These are phyloP conservation scores for Manis crassicaudata DNA, from an alignment of 2,797 vertebrate species.

Conservation along the genomic window DNA sequence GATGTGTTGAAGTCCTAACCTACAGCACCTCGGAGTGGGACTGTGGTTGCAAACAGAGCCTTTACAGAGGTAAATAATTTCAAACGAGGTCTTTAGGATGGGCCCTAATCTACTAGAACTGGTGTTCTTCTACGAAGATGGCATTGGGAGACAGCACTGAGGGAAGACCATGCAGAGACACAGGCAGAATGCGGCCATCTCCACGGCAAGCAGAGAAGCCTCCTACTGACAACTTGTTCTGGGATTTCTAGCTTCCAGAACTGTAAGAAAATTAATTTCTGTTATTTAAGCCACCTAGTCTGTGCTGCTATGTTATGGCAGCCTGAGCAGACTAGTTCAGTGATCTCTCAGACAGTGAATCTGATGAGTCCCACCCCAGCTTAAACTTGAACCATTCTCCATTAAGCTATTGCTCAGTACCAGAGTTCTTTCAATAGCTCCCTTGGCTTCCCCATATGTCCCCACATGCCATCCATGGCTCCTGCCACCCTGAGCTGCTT, in stretches of 20 bases:
- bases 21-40: neutral
- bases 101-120: neutral
- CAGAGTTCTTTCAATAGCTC: neutral
- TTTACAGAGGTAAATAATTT: neutral
- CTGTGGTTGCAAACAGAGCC: neutral
- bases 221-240: neutral
- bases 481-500: neutral
- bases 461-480: neutral
- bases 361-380: neutral
- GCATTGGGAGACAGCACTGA: neutral
- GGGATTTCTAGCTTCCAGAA: neutral
- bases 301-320: neutral
- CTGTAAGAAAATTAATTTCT: neutral
- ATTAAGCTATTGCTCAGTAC: neutral
- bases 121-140: neutral
- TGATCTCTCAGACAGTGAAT: neutral
- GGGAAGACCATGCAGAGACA: neutral
- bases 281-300: neutral
- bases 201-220: neutral
- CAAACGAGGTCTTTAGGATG: neutral
- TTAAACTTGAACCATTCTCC: neutral
- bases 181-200: neutral
- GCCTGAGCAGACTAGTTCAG: neutral
- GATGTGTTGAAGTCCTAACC: neutral
- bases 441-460: neutral